Evolutionary conservation across 2,113 vertebrate species (phyloP).

Genomic region (Colius striatus): DNA sequence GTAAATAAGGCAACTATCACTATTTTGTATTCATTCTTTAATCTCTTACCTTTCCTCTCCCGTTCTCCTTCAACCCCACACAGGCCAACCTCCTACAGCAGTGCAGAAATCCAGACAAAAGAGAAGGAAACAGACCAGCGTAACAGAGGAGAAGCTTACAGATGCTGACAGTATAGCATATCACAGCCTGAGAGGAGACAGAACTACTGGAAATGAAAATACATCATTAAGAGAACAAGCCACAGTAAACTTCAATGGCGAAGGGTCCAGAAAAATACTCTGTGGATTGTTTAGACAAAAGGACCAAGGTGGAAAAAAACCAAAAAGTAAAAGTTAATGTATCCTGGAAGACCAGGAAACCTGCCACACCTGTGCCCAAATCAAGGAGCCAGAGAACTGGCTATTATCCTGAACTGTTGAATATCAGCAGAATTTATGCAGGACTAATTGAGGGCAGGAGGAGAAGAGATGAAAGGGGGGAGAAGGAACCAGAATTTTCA

Average conservation of each 20-base stretch:
- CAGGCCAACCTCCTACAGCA: constrained; percentile 78
- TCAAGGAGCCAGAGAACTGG: constrained; percentile 24
- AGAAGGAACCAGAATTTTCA: neutral
- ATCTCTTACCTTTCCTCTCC: constrained; percentile 82
- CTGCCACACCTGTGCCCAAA: constrained; percentile 14
- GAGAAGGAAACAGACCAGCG: constrained; percentile 79
- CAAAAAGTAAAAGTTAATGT: neutral
- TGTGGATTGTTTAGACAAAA: neutral
- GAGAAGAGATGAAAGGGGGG: neutral
- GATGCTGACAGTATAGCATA: constrained; percentile 71
- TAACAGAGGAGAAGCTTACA: constrained; percentile 76
- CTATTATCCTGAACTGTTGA: neutral
- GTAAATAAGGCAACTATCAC: constrained; percentile 7
- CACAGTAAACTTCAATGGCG: constrained; percentile 34
- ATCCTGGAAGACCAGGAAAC: constrained; percentile 22
- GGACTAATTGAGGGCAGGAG: neutral
- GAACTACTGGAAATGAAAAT: constrained; percentile 55
- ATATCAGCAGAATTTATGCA: neutral
- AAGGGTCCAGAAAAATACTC: neutral
- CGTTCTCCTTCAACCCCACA: constrained; percentile 79
- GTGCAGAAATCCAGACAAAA: constrained; percentile 79
- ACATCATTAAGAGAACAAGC: constrained; percentile 56
- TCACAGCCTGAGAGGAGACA: constrained; percentile 68
- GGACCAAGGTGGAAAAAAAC: neutral
- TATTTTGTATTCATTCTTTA: constrained; percentile 53